These are phyloP conservation scores for Phaedon cochleariae DNA, from an alignment of 2,888 invertebrate genomes.

Conservation along the genomic window DNA sequence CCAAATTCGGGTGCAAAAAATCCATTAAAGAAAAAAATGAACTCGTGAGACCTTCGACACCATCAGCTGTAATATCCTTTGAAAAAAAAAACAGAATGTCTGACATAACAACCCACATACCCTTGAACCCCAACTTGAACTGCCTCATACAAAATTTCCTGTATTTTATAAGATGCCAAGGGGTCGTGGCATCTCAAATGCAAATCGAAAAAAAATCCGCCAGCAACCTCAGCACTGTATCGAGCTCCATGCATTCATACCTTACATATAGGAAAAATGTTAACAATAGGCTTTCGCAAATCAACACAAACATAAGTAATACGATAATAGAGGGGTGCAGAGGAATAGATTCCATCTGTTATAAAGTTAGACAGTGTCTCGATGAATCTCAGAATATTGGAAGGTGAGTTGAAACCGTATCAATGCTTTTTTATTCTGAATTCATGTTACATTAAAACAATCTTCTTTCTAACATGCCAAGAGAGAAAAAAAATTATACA, in stretches of 20 bases:
- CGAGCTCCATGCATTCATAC: constrained; percentile 23
- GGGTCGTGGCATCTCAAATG: not conserved
- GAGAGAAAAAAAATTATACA: no score
- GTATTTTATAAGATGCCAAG: not conserved
- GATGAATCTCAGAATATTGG: constrained; percentile 18
- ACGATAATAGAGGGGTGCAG: constrained; percentile 45
- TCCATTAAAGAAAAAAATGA: constrained; percentile 24
- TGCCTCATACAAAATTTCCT: constrained; percentile 11
- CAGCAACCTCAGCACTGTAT: not conserved
- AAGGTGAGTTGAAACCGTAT: not conserved
- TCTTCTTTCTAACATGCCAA: no score
- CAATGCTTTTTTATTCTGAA: no score
- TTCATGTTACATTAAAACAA: no score
- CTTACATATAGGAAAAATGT: constrained; percentile 41
- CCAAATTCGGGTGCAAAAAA: constrained; percentile 36
- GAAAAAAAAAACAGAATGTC: not conserved
- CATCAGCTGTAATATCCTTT: not conserved
- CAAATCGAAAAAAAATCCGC: not conserved
- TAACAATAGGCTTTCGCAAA: constrained; percentile 41
- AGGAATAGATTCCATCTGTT: constrained; percentile 48
- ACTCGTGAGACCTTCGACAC: constrained; percentile 1
- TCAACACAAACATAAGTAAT: constrained; percentile 46
- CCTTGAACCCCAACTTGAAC: not conserved
- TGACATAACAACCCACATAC: not conserved
- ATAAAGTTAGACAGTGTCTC: constrained; percentile 46